These are phyloP conservation scores for Meteorus cinctellus DNA, from an alignment of 2,888 invertebrate genomes.

Conservation along the genomic window DNA sequence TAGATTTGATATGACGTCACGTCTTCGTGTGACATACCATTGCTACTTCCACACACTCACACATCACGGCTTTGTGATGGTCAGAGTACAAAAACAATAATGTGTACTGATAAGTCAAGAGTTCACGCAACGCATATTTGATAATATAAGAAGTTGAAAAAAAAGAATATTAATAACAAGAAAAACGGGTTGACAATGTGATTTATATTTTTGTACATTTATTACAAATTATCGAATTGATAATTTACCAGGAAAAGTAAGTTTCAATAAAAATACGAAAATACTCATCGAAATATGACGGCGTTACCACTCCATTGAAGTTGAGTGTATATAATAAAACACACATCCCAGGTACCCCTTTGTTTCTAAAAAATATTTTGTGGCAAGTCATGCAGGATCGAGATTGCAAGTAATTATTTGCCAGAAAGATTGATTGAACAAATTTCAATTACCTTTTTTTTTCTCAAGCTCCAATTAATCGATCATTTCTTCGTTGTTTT, in stretches of 20 bases:
- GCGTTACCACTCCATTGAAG: not conserved
- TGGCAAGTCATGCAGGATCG: not conserved
- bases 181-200: not conserved
- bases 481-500: constrained; percentile 23
- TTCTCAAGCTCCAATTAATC: not conserved
- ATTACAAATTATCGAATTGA: not conserved
- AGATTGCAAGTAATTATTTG: constrained; percentile 6
- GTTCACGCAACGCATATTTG: not conserved
- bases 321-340: constrained; percentile 5
- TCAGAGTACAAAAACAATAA: constrained; percentile 2
- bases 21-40: not conserved
- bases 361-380: constrained; percentile 9
- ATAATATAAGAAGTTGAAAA: not conserved
- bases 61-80: not conserved
- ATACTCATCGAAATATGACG: not conserved
- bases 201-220: not conserved
- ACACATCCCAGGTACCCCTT: not conserved
- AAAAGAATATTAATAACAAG: not conserved
- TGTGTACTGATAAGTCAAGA: not conserved
- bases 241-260: not conserved
- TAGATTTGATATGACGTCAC: not conserved
- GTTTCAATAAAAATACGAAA: not conserved
- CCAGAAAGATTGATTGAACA: not conserved
- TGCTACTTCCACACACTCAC: not conserved
- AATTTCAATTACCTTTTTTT: not conserved